Evolutionary conservation across 2,888 invertebrate species (phyloP).

Genomic region (Dendrolimus houi): DNA sequence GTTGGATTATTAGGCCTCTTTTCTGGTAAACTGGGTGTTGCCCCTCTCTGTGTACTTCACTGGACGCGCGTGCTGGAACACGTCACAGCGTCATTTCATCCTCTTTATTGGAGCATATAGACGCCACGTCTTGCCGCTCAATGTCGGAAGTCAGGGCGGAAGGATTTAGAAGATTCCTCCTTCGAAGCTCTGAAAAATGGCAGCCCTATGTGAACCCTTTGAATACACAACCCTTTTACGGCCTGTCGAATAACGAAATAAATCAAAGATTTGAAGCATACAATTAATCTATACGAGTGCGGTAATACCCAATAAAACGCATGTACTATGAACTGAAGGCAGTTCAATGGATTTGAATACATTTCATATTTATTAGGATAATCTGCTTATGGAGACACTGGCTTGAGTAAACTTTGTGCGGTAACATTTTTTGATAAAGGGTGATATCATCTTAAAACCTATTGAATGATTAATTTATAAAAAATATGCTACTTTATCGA

Average conservation of each 20-base stretch:
- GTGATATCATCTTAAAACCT: slow-evolving; percentile 12
- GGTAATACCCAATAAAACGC: slow-evolving; percentile 26
- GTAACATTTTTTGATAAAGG: slow-evolving; percentile 24
- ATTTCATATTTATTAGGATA: slow-evolving; percentile 62
- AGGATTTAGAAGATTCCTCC: too few species aligned
- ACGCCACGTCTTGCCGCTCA: too few species aligned
- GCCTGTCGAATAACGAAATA: background rate
- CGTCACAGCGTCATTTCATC: too few species aligned
- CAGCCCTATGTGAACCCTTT: too few species aligned
- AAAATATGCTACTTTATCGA: too few species aligned
- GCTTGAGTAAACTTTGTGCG: slow-evolving; percentile 23
- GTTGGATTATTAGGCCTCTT: too few species aligned
- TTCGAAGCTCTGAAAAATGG: too few species aligned
- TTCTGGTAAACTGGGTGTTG: too few species aligned
- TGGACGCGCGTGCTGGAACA: too few species aligned
- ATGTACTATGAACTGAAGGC: slow-evolving; percentile 20
- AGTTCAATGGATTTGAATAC: slow-evolving; percentile 38
- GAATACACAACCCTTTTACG: background rate
- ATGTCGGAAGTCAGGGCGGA: too few species aligned
- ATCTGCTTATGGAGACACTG: slow-evolving; percentile 49
- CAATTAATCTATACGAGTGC: slow-evolving; percentile 13
- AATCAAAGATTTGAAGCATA: background rate
- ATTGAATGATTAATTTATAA: background rate
- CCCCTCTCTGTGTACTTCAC: too few species aligned
- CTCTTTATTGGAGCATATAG: too few species aligned